Evolutionary conservation across 2,888 invertebrate species (phyloP), one percentile per base, ranked within the genome.

Genomic region (Brenthis hecate): DNA sequence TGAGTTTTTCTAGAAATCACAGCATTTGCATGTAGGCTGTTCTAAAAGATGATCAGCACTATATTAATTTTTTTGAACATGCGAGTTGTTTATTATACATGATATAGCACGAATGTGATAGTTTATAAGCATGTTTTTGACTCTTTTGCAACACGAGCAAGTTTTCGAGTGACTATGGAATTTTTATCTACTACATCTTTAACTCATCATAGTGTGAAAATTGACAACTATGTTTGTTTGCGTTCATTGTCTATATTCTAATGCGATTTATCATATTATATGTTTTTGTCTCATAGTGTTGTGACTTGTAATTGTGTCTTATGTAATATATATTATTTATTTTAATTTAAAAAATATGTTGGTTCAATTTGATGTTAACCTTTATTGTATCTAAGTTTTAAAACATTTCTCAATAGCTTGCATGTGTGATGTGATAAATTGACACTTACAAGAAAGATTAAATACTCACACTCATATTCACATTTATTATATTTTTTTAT

Each of bases 1-100:
- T 23, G 19, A 51, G 54, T 66, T 61, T 64, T 51, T 56, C 56
- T 72, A 69, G 63, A 69, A 63, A 65, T 66, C 62, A 70, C 72
- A 68, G 69, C 73, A 67, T 56, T 55, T 66, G 76, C 76, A 76
- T 76, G 76, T 75, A 76, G 74, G 70, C 71, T 71, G 73, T 67
- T 70, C 61, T 64, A 71, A 55, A 57, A 64, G 48, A 66, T 66
- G 64, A 66, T 48, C 66, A 66, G 66, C 69, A 69, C 69, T 48
- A 56, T 55, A n/a, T 47, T 19, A 19, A n/a, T 71, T 56, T 23
- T 66, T 63, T 62, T 64, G 56, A 66, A 69, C 68, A 65, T 68
- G 66, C 65, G 43, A 66, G 56, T 66, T 50, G 48, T 56, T 55
- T 56, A 65, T 47, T 68, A 56, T 32, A 60, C 55, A 51, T 51